Evolutionary conservation across 2,888 invertebrate genomes (phyloP).

Genomic region (Pseudococcus jackbeardsleyi): DNA sequence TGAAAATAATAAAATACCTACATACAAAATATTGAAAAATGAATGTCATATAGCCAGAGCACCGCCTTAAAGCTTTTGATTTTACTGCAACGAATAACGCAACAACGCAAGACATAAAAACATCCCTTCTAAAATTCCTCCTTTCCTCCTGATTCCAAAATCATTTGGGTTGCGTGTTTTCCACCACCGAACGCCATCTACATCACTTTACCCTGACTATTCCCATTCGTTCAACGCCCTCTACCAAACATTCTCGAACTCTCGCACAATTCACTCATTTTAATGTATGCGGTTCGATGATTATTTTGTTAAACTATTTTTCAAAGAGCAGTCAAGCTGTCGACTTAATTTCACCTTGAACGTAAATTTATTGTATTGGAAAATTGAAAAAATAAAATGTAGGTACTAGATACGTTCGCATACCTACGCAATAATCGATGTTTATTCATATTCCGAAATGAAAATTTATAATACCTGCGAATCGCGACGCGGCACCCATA

Average conservation of each 20-base stretch:
- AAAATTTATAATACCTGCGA: not conserved
- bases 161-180: not conserved
- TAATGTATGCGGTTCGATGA: not conserved
- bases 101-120: too few species aligned
- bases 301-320: not conserved
- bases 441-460: not conserved
- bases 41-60: too few species aligned
- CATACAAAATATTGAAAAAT: too few species aligned
- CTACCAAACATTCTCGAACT: not conserved
- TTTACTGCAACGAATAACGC: too few species aligned
- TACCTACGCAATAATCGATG: slow-evolving; percentile 17
- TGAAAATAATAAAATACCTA: too few species aligned
- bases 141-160: too few species aligned
- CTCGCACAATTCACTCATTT: not conserved
- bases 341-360: slow-evolving; percentile 17
- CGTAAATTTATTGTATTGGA: slow-evolving; percentile 9
- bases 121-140: too few species aligned
- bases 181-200: not conserved
- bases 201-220: not conserved
- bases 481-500: not conserved
- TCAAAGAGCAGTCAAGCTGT: not conserved
- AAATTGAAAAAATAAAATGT: not conserved
- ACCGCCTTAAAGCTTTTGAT: too few species aligned
- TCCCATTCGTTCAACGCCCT: not conserved
- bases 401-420: not conserved